Base-by-base conservation (phyloP, 2,113 vertebrate species). In the Zingel zingel region DNA sequence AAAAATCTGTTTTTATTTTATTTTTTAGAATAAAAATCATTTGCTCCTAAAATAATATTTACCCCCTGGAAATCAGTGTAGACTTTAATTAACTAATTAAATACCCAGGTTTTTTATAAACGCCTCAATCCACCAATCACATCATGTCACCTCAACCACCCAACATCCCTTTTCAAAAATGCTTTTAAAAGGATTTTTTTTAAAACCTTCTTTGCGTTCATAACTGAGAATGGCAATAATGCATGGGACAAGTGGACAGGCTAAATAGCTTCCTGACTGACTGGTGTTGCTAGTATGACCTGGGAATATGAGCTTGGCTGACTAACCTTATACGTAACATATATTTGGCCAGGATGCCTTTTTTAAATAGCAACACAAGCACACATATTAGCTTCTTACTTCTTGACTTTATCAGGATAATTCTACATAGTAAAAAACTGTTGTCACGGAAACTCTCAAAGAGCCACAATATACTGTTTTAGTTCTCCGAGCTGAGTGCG, bases 191-290 rank as follows among this genome's bases (percentile, higher is more conserved):
- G 14, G 13, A 39, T 75, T 27, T 25, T 25, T 25, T 25, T 25
- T 25, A 25, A 25, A 25, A 25, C n/a, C n/a, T 2, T 23, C 23
- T 10, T 21, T 27, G 13, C 13, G 0, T 77, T 30, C 19, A 7
- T 14, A 50, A 2, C 21, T 7, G 30, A n/a, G 21, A 14, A 6
- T 58, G 33, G 6, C n/a, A n/a, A 56, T 56, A 33, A 70, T 65
- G 18, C 0, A 1, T 0, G 0, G 18, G 7, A 65, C 45, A 59
- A 53, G 15, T 61, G 12, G 47, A 0, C 18, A 1, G 6, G 25
- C 12, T 30, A 18, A 68, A 43, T 7, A 33, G 25, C 75, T 53
- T 77, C 63, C 25, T 64, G 57, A 3, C 51, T n/a, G 43, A 64
- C 11, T 9, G 0, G 0, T 21, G 23, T 19, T 30, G 21, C 47